Evolutionary conservation across 2,888 invertebrate species (phyloP), one percentile per base, ranked within the genome.

Genomic region (Heliconius sara): DNA sequence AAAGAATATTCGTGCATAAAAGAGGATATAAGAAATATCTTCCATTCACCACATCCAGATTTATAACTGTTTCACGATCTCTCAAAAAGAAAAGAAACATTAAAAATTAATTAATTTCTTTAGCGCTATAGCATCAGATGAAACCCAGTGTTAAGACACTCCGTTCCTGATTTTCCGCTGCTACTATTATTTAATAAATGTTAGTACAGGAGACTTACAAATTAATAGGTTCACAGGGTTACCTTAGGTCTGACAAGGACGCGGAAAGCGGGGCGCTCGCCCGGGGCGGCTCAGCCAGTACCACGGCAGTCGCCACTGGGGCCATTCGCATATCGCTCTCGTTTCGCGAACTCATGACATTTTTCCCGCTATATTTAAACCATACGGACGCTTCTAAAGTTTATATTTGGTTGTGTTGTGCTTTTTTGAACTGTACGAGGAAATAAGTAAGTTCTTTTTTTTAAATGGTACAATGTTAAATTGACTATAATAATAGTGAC

Each of bases 271-370:
- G 83, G 83, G 80, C 80, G 81, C 80, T 81, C 79, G 81, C 83
- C 84, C 84, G 80, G 84, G 84, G 82, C 83, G 74, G 80, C 81
- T 71, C 74, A 79, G 84, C 81, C 81, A 84, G 84, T 84, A 68
- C 78, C 83, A 82, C 82, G 81, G 75, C 78, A 72, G 79, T 83
- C 83, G 78, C 77, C 83, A 72, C 22, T 27, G 80, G 67, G 79
- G 27, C 34, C 79, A 80, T 81, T 70, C 73, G 66, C 71, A n/a
- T 66, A 34, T 22, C 19, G 65, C 39, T 57, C 52, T 9, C 73
- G 27, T 47, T 60, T 39, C 77, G 77, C 75, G 65, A 71, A 70
- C 80, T 73, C 78, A 70, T 81, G 76, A 76, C 57, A 74, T 76
- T 78, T 81, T 82, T 81, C 81, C 79, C 82, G 82, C 79, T 78